Evolutionary conservation across 1,140 invertebrate genomes (phyloP).

Genomic region (Colletes gigas): DNA sequence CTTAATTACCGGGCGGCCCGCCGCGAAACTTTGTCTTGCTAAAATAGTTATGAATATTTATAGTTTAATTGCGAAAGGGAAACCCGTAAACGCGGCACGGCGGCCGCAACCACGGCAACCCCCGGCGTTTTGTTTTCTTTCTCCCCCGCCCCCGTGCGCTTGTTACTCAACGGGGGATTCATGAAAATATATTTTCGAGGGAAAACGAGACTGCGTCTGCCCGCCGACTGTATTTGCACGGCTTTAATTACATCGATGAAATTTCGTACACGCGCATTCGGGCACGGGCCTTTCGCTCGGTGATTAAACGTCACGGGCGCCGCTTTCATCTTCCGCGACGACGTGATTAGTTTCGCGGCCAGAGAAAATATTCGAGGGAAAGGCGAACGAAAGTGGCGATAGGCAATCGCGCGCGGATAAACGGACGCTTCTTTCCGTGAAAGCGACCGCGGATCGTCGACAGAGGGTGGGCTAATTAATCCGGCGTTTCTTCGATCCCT

Average conservation of each 20-base stretch:
- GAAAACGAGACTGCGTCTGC: neutral
- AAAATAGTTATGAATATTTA: constrained; percentile 52
- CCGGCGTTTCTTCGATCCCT: neutral
- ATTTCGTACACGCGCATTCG: neutral
- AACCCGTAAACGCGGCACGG: neutral
- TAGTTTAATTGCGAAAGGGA: constrained; percentile 41
- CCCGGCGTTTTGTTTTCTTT: constrained; percentile 34
- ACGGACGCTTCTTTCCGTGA: neutral
- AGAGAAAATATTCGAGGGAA: neutral
- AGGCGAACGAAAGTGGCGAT: neutral
- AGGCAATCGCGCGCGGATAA: neutral
- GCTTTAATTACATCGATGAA: constrained; percentile 10
- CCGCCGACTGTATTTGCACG: neutral
- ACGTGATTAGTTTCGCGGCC: neutral
- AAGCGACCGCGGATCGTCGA: neutral
- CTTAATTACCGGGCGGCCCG: constrained; percentile 37
- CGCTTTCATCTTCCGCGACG: constrained; percentile 5
- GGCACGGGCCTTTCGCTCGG: neutral
- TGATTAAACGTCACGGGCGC: neutral
- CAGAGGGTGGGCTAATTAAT: constrained; percentile 39
- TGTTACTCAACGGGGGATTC: neutral
- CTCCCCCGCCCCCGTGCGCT: neutral
- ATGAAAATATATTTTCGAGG: constrained; percentile 23
- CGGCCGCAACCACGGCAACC: neutral
- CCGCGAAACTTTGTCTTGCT: constrained; percentile 33